These are phyloP conservation scores for Aurelia aurita DNA, from an alignment of 30 jellyfish, hydroid and myxozoan species.

Conservation along the genomic window DNA sequence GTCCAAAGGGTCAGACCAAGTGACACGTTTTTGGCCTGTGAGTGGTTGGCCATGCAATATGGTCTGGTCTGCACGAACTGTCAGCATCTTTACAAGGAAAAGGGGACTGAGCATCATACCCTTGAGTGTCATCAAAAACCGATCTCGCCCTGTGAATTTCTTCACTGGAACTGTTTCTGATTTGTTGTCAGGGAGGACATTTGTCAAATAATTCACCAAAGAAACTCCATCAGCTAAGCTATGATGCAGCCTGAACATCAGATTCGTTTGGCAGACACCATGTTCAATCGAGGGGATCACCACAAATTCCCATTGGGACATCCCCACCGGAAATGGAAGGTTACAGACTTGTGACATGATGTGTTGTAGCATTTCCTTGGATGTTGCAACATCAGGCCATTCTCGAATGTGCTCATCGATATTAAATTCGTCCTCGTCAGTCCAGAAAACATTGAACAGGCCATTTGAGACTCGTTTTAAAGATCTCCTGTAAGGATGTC, in stretches of 20 bases:
- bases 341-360: conserved; percentile 53
- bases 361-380: conserved; percentile 57
- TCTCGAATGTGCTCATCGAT: conserved; percentile 72
- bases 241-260: conserved; percentile 73
- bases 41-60: conserved; percentile 67
- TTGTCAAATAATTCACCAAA: conserved; percentile 59
- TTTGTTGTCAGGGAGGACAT: conserved; percentile 62
- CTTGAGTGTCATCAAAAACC: conserved; percentile 53
- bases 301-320: conserved; percentile 90
- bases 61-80: conserved; percentile 48
- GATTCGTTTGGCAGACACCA: conserved; percentile 71
- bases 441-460: conserved; percentile 71
- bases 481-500: conserved; percentile 67
- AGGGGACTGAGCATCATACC: conserved; percentile 72
- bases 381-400: conserved; percentile 35
- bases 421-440: conserved; percentile 61
- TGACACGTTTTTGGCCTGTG: conserved; percentile 66
- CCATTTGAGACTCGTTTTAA: conserved; percentile 47
- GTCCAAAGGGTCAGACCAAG: conserved; percentile 87
- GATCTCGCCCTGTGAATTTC: conserved; percentile 67
- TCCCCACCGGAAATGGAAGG: conserved; percentile 62
- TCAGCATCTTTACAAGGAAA: conserved; percentile 43
- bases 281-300: conserved; percentile 72
- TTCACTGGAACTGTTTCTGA: conserved; percentile 31
- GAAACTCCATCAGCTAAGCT: conserved; percentile 91